phyloP scores from a whole-genome alignment of 2,113 vertebrate genomes.

The Bujurquina vittata region DNA sequence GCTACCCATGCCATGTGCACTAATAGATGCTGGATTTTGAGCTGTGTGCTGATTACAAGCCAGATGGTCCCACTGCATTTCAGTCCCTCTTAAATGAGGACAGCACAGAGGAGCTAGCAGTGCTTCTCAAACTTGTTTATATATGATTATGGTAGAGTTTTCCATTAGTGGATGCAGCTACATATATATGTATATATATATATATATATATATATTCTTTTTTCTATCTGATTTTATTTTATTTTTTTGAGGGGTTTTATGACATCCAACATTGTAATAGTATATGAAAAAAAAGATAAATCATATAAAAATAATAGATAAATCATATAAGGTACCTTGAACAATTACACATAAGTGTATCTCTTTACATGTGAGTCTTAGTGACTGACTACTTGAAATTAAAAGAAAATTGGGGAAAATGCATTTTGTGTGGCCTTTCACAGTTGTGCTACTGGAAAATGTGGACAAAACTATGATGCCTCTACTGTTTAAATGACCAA shows the following conservation, averaged over 20 bases:
- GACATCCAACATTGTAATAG: background rate
- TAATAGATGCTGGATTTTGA: background rate
- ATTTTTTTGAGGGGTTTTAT: background rate
- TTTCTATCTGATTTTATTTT: too few species aligned
- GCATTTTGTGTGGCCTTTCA: background rate
- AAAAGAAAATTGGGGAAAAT: background rate
- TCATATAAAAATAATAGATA: background rate
- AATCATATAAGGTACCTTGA: background rate
- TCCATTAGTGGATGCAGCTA: background rate
- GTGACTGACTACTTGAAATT: background rate
- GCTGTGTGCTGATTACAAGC: background rate
- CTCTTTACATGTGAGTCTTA: background rate
- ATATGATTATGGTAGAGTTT: background rate
- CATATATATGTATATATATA: too few species aligned
- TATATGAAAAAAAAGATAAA: background rate
- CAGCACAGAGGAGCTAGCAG: too few species aligned
- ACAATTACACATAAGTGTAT: fast-evolving
- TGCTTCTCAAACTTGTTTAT: background rate
- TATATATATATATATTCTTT: too few species aligned
- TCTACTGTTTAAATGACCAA: background rate
- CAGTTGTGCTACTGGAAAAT: fast-evolving
- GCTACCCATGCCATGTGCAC: background rate
- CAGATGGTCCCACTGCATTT: background rate
- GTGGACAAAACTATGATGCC: background rate
- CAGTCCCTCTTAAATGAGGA: background rate